Conservation (phyloP, 2,888 invertebrate species). For the Aporophyla lueneburgensis region DNA sequence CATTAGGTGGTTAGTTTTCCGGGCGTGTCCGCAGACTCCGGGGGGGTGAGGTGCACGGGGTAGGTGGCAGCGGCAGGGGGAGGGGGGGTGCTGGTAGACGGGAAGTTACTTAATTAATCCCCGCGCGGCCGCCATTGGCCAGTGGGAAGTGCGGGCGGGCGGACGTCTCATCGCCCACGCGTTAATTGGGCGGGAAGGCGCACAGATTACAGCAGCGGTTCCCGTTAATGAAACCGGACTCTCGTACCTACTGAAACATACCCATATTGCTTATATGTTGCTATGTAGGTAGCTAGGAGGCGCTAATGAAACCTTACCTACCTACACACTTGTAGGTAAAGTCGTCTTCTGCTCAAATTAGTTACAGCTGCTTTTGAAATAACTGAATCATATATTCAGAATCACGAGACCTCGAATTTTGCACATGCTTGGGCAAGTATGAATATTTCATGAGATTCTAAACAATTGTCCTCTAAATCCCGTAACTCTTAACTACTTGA, state of each 20-base stretch:
- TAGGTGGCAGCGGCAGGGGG: constrained; percentile 68
- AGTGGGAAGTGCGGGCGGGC: constrained; percentile 82
- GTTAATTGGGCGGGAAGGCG: constrained; percentile 89
- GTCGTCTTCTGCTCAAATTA: neutral
- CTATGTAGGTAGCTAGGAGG: constrained; percentile 22
- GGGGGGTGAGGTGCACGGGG: constrained; percentile 78
- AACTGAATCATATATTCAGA: neutral
- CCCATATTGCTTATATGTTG: constrained; percentile 39
- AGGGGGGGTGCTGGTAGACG: constrained; percentile 79
- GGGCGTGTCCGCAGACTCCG: constrained; percentile 91
- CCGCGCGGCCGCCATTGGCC: constrained; percentile 90
- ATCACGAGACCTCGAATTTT: constrained; percentile 30
- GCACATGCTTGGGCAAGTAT: constrained; percentile 25
- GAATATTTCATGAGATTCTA: constrained; percentile 49
- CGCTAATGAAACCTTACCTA: constrained; percentile 23
- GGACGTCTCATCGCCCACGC: constrained; percentile 88
- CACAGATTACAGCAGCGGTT: constrained; percentile 81
- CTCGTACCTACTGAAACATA: constrained; percentile 70
- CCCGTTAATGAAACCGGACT: constrained; percentile 86
- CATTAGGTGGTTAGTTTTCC: constrained; percentile 91
- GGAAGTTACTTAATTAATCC: constrained; percentile 91
- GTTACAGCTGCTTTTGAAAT: neutral
- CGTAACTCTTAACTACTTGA: constrained; percentile 27
- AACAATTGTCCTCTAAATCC: constrained; percentile 31
- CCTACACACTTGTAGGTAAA: constrained; percentile 1